These are phyloP conservation scores for Alaudala cheleensis DNA, from an alignment of 2,113 vertebrate genomes.

Conservation along the genomic window DNA sequence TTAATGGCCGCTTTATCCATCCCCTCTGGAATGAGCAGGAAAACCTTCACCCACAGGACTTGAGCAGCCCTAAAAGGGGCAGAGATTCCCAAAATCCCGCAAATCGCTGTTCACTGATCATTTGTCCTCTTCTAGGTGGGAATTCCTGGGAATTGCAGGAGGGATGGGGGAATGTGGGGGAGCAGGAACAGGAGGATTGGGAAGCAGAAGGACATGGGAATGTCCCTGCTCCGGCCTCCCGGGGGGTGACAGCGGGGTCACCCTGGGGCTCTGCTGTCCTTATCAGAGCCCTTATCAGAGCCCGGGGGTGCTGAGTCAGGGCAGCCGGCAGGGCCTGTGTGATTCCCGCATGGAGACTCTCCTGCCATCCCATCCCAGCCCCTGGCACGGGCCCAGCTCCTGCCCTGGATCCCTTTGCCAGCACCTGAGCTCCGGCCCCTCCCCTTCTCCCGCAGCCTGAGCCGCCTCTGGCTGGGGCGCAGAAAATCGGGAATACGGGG, in stretches of 20 bases:
- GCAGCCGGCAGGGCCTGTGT: neutral
- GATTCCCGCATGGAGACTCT: neutral
- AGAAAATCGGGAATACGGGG: neutral
- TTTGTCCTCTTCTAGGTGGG: too few relatives aligned
- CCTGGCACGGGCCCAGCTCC: neutral
- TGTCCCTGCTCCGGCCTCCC: neutral
- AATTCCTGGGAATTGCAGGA: neutral
- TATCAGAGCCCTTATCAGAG: neutral
- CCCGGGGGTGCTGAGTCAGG: neutral
- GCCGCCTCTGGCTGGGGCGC: neutral
- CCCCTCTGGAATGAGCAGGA: neutral
- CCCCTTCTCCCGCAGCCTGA: too few relatives aligned
- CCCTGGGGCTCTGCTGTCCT: neutral
- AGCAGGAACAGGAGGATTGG: neutral
- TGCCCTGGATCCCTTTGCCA: neutral
- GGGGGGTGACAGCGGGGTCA: neutral
- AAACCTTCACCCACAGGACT: neutral
- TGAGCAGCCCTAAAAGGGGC: neutral
- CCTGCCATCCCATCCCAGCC: fast-evolving
- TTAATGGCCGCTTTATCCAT: neutral
- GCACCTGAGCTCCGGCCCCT: too few relatives aligned
- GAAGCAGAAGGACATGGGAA: neutral
- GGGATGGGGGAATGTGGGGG: neutral
- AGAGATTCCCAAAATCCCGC: neutral
- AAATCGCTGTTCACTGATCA: fast-evolving